phyloP scores from a whole-genome alignment of 2,113 vertebrate species.

The Clupea harengus region DNA sequence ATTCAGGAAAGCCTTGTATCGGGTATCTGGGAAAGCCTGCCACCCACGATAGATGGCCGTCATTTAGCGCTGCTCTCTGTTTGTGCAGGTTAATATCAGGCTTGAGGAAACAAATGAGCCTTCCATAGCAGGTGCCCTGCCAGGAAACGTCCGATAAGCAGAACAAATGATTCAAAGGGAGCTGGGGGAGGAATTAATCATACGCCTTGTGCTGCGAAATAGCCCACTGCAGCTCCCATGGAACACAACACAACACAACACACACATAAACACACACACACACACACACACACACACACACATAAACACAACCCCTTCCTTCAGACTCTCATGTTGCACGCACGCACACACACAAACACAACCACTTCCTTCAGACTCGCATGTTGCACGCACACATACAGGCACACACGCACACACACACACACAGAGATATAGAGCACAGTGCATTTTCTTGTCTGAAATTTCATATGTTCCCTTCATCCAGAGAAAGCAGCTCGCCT shows the following conservation, averaged over 20 bases:
- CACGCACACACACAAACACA: neutral
- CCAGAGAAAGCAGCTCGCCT: neutral
- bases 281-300: neutral
- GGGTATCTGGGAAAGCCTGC: neutral
- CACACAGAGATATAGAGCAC: neutral
- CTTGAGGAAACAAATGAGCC: neutral
- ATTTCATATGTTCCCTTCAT: neutral
- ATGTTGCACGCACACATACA: neutral
- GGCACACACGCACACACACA: neutral
- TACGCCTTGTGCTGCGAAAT: neutral
- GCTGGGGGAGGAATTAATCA: constrained; percentile 2
- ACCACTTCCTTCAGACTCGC: too few species aligned
- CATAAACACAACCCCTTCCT: neutral
- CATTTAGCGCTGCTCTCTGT: neutral
- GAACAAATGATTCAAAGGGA: neutral
- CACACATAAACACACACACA: too few species aligned
- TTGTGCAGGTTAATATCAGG: constrained; percentile 13
- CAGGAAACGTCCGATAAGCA: constrained; percentile 12
- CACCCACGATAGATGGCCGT: constrained; percentile 12
- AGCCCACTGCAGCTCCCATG: neutral
- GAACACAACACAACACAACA: neutral
- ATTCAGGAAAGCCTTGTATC: neutral
- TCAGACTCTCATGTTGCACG: neutral
- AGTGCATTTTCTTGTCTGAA: neutral
- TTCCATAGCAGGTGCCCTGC: neutral